These are phyloP conservation scores for Enoplosus armatus DNA, from an alignment of 2,797 vertebrate species.

Conservation along the genomic window DNA sequence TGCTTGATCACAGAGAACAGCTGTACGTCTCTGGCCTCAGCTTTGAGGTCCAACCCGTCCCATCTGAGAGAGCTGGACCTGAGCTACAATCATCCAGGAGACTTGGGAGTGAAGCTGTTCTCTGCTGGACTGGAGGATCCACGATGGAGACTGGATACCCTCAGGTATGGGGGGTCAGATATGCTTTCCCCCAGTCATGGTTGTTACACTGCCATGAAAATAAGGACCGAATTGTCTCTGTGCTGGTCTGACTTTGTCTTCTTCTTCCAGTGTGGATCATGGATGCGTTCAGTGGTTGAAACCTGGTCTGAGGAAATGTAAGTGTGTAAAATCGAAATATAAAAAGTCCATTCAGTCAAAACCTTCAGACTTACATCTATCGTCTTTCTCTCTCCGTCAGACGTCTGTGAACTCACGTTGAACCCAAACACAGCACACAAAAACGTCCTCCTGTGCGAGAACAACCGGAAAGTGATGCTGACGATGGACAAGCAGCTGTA, in stretches of 20 bases:
- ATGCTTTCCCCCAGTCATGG: too few relatives aligned
- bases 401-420: slow-evolving; percentile 27
- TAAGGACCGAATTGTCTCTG: not conserved
- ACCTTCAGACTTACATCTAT: not conserved
- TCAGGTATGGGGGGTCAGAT: slow-evolving; percentile 21
- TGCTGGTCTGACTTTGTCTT: slow-evolving; percentile 3
- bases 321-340: not conserved
- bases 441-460: slow-evolving; percentile 23
- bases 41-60: slow-evolving; percentile 32
- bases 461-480: slow-evolving; percentile 20
- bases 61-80: slow-evolving; percentile 37
- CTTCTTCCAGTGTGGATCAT: slow-evolving; percentile 6
- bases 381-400: not conserved
- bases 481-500: slow-evolving; percentile 35
- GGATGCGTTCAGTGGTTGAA: not conserved
- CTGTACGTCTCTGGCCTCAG: slow-evolving; percentile 8
- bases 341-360: not conserved
- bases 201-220: not conserved
- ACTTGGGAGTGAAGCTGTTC: not conserved
- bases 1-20: slow-evolving; percentile 34
- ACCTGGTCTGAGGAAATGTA: slow-evolving; percentile 10
- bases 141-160: slow-evolving; percentile 16
- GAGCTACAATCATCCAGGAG: slow-evolving; percentile 29
- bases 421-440: slow-evolving; percentile 45
- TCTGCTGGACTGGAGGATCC: slow-evolving; percentile 13